Evolutionary conservation across 2,797 vertebrate species (phyloP).

Genomic region (Pachyuromys duprasi): DNA sequence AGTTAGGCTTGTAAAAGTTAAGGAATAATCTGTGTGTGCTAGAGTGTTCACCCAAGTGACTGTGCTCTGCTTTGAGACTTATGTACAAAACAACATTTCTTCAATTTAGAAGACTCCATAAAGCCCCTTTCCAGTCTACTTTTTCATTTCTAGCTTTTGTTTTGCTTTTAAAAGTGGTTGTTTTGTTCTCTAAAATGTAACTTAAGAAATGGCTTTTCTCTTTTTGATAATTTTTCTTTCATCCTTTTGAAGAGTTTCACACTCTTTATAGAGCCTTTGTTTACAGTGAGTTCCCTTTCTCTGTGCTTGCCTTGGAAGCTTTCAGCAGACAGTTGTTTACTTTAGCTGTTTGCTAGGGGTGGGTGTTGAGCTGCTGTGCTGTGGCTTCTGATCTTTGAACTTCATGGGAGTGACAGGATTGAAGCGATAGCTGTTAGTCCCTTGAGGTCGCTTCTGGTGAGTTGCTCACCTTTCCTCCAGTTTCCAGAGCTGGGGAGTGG

Average conservation of each 20-base stretch:
- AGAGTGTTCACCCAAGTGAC: neutral
- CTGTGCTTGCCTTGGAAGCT: neutral
- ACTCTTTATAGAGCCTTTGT: neutral
- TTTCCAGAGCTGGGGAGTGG: neutral
- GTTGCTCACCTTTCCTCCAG: neutral
- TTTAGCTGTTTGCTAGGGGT: neutral
- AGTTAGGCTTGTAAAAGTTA: neutral
- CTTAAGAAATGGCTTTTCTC: slow-evolving; percentile 36
- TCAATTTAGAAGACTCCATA: neutral
- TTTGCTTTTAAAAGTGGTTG: neutral
- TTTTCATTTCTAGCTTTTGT: slow-evolving; percentile 11
- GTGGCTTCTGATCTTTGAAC: slow-evolving; percentile 34
- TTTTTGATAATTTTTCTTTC: slow-evolving; percentile 20
- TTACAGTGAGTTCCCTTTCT: neutral
- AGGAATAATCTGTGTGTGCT: neutral
- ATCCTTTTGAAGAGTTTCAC: slow-evolving; percentile 18
- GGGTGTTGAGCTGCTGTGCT: neutral
- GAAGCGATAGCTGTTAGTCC: neutral
- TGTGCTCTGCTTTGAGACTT: slow-evolving; percentile 40
- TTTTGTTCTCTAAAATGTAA: slow-evolving; percentile 50
- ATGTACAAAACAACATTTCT: neutral
- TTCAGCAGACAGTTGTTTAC: slow-evolving; percentile 38
- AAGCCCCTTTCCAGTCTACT: neutral
- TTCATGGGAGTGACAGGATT: neutral
- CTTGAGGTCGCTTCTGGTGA: neutral